A percentile compares a stretch with the other conserved stretches of the same genome.
phyloP scores from a whole-genome alignment of 2,797 vertebrate species.

The Danio jaintianensis region DNA sequence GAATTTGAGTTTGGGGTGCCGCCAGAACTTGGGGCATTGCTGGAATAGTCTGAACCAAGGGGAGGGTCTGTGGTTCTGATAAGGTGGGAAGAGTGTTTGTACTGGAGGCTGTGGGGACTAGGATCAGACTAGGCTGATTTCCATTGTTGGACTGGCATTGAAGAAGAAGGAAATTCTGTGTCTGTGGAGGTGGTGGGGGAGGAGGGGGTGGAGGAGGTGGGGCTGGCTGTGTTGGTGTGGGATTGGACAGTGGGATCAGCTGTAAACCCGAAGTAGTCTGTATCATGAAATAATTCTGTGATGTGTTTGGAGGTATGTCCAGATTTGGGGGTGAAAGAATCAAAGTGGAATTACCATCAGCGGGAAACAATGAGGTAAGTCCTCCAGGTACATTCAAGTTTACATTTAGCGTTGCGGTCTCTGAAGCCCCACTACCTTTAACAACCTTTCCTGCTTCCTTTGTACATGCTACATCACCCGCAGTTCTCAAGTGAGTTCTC shows the following conservation, averaged over 20 bases:
- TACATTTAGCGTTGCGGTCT: conserved; percentile 70
- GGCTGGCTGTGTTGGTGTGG: conserved; percentile 70
- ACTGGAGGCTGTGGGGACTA: conserved; percentile 74
- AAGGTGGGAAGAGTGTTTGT: conserved; percentile 66
- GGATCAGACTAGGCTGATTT: conserved; percentile 79
- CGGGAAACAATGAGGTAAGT: conserved; percentile 84
- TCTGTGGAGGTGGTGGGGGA: conserved; percentile 76
- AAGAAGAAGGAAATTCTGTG: conserved; percentile 80
- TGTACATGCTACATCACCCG: conserved; percentile 60
- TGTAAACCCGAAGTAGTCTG: conserved; percentile 89
- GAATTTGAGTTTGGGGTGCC: conserved; percentile 73
- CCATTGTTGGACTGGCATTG: conserved; percentile 79
- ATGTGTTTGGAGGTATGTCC: conserved; percentile 83
- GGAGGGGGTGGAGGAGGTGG: conserved; percentile 79
- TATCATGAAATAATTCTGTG: conserved; percentile 91
- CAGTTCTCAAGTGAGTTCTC: conserved; percentile 79
- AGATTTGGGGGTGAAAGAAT: conserved; percentile 84
- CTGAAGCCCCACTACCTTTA: conserved; percentile 33
- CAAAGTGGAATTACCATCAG: conserved; percentile 78
- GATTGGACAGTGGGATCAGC: conserved; percentile 86
- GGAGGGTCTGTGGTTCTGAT: conserved; percentile 70
- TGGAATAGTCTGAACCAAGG: conserved; percentile 82
- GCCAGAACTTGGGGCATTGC: conserved; percentile 81
- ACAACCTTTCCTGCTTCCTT: conserved; percentile 72
- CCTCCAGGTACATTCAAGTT: conserved; percentile 51